These are phyloP conservation scores for Ammospiza caudacuta DNA, from an alignment of 2,113 vertebrate genomes.

Conservation along the genomic window DNA sequence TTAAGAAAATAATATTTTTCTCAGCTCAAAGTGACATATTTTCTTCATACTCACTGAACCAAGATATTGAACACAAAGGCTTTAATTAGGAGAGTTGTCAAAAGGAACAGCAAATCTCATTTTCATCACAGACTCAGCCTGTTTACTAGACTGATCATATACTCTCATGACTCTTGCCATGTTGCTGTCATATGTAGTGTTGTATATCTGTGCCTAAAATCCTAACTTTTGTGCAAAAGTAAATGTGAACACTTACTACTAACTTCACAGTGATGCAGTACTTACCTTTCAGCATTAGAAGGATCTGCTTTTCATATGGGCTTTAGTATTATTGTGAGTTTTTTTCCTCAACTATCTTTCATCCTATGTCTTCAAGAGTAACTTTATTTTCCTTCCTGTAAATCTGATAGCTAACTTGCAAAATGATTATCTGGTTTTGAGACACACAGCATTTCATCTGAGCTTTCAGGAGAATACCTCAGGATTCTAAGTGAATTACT, in stretches of 20 bases:
- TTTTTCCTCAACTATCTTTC: not conserved
- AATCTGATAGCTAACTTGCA: not conserved
- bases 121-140: not conserved
- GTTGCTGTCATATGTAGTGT: not conserved
- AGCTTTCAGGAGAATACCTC: not conserved
- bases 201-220: not conserved
- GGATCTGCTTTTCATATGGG: not conserved
- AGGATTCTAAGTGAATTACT: not conserved
- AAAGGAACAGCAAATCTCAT: not conserved
- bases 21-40: not conserved
- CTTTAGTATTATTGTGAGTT: not conserved
- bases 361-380: not conserved
- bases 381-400: not conserved
- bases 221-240: not conserved
- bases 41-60: not conserved
- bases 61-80: not conserved
- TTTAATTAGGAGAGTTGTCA: not conserved
- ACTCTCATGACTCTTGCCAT: not conserved
- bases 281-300: not conserved
- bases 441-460: not conserved
- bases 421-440: not conserved
- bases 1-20: not conserved
- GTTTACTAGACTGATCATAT: not conserved
- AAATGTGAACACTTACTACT: not conserved
- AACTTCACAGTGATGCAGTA: not conserved